phyloP scores from a whole-genome alignment of 2,113 vertebrate species.

The Rutilus rutilus region DNA sequence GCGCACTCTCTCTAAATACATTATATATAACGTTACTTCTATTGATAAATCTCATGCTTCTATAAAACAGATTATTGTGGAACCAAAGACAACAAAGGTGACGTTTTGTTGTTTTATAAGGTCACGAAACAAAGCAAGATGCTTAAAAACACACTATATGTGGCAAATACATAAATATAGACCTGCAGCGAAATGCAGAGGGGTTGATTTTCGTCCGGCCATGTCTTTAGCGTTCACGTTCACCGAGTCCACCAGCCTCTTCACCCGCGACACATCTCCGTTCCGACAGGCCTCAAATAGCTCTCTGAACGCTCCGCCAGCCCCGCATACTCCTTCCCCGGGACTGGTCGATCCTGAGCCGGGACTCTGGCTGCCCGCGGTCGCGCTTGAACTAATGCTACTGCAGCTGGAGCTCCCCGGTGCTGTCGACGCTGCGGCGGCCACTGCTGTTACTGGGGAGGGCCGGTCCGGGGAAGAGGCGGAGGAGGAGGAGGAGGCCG shows the following conservation, averaged over 20 bases:
- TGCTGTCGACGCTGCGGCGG: constrained; percentile 47
- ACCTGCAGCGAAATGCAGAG: constrained; percentile 98
- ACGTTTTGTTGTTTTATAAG: not conserved
- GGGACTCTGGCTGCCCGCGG: constrained; percentile 73
- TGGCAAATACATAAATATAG: not conserved
- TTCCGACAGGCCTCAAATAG: constrained; percentile 96
- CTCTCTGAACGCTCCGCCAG: constrained; percentile 90
- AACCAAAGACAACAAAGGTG: not conserved
- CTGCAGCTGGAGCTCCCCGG: constrained; percentile 59
- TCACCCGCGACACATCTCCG: constrained; percentile 94
- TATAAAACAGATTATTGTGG: not conserved
- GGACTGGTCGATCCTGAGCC: constrained; percentile 70
- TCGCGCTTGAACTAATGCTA: constrained; percentile 73
- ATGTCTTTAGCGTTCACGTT: constrained; percentile 99
- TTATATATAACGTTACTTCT: too few species aligned
- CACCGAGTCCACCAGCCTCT: constrained; percentile 90
- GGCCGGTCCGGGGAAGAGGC: constrained; percentile 69
- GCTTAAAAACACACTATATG: not conserved
- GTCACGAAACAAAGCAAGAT: not conserved
- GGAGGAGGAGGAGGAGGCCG: constrained; percentile 57
- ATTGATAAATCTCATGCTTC: not conserved
- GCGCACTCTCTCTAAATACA: too few species aligned
- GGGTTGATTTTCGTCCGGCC: constrained; percentile 96
- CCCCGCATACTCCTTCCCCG: constrained; percentile 72
- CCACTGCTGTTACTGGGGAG: constrained; percentile 54